Conservation (phyloP, 2,888 invertebrate species). For the Scaptomyza polygonia region DNA sequence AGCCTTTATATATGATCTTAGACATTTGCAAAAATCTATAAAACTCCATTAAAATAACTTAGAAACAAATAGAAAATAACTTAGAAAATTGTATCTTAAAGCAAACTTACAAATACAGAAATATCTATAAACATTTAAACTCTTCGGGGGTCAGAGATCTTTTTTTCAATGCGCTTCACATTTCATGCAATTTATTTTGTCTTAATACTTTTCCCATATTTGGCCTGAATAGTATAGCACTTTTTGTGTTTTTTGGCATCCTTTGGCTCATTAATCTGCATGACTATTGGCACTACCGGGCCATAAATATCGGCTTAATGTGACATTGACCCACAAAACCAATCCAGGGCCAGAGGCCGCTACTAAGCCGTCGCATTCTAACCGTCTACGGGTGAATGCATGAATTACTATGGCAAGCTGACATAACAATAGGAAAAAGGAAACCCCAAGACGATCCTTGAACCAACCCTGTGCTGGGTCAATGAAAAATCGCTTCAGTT, state of each 20-base stretch:
- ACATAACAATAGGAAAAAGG: slow-evolving; percentile 51
- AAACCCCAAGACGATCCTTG: slow-evolving; percentile 67
- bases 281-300: slow-evolving; percentile 64
- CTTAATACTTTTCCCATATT: slow-evolving; percentile 3
- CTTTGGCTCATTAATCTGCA: slow-evolving; percentile 61
- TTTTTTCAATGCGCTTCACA: neutral
- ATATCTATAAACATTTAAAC: neutral
- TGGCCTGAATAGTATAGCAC: neutral
- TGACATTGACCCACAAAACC: slow-evolving; percentile 72
- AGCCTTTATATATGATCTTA: too few relatives aligned
- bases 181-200: neutral
- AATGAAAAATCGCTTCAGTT: slow-evolving; percentile 75
- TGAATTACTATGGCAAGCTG: slow-evolving; percentile 63
- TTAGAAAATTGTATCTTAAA: neutral
- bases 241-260: slow-evolving; percentile 1
- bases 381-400: slow-evolving; percentile 65
- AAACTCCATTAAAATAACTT: too few relatives aligned
- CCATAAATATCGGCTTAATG: slow-evolving; percentile 68
- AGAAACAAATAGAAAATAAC: too few relatives aligned
- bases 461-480: slow-evolving; percentile 68
- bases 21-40: too few relatives aligned
- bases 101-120: neutral
- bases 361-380: slow-evolving; percentile 49
- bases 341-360: slow-evolving; percentile 41
- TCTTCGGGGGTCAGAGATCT: neutral